Conservation (phyloP, 2,888 invertebrate species). For the Galerucella calmariensis region DNA sequence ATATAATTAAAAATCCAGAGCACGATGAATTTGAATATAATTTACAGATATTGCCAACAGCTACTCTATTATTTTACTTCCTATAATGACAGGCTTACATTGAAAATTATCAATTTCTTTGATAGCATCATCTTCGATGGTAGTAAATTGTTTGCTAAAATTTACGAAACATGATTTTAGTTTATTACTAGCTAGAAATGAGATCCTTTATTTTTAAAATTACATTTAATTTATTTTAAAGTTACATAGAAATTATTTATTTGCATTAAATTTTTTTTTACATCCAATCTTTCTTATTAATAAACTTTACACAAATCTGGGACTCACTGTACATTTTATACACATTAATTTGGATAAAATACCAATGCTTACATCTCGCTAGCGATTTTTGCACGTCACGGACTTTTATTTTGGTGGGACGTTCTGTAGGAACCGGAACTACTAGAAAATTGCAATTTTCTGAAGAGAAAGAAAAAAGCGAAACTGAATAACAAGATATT, state of each 20-base stretch:
- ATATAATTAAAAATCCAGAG: conserved; percentile 24
- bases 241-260: too few species aligned
- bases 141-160: neutral
- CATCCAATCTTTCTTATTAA: too few species aligned
- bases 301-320: too few species aligned
- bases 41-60: conserved; percentile 21
- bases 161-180: conserved; percentile 9
- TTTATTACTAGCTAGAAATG: neutral
- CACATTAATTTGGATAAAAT: too few species aligned
- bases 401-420: too few species aligned
- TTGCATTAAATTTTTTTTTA: too few species aligned
- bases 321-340: too few species aligned
- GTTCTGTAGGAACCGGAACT: too few species aligned
- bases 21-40: conserved; percentile 20
- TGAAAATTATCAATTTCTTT: conserved; percentile 6
- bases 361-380: too few species aligned
- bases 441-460: neutral
- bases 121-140: neutral
- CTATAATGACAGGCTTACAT: conserved; percentile 14
- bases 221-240: too few species aligned
- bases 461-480: neutral
- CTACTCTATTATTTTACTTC: conserved; percentile 13
- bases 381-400: too few species aligned
- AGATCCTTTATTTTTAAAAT: too few species aligned
- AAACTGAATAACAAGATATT: neutral